Conservation (phyloP, 2,888 invertebrate genomes). For the Leptinotarsa rubiginosa region DNA sequence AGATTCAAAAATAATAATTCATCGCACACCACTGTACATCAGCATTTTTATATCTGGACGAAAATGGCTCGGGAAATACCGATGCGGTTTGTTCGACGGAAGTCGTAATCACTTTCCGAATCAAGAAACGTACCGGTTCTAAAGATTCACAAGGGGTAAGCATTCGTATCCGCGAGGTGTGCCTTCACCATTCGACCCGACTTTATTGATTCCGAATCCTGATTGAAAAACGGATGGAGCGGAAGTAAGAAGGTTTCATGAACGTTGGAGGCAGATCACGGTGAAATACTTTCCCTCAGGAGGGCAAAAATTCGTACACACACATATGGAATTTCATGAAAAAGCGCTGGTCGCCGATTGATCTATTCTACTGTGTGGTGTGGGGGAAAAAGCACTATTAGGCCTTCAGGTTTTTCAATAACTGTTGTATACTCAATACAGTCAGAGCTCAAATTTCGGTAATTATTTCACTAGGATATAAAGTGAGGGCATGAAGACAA, state of each 20-base stretch:
- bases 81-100: constrained; percentile 9
- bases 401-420: too few species aligned
- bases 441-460: too few species aligned
- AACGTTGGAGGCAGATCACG: constrained; percentile 58
- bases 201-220: constrained; percentile 61
- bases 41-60: neutral
- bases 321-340: constrained; percentile 20
- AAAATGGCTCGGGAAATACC: neutral
- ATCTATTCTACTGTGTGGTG: constrained; percentile 17
- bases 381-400: neutral
- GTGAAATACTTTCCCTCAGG: constrained; percentile 58
- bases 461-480: too few species aligned
- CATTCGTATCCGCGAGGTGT: constrained; percentile 42
- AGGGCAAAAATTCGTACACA: constrained; percentile 36
- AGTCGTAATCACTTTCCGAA: constrained; percentile 32
- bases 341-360: constrained; percentile 22
- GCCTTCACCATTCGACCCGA: constrained; percentile 43
- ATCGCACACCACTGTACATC: neutral
- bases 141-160: constrained; percentile 43
- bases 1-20: neutral
- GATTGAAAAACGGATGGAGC: constrained; percentile 66
- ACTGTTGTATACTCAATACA: too few species aligned
- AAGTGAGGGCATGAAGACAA: too few species aligned
- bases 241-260: constrained; percentile 64
- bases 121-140: constrained; percentile 35